Percentiles rank a stretch among this genome's conserved stretches.
Conservation (phyloP, 2,113 vertebrate genomes). For the Pardalotus punctatus region DNA sequence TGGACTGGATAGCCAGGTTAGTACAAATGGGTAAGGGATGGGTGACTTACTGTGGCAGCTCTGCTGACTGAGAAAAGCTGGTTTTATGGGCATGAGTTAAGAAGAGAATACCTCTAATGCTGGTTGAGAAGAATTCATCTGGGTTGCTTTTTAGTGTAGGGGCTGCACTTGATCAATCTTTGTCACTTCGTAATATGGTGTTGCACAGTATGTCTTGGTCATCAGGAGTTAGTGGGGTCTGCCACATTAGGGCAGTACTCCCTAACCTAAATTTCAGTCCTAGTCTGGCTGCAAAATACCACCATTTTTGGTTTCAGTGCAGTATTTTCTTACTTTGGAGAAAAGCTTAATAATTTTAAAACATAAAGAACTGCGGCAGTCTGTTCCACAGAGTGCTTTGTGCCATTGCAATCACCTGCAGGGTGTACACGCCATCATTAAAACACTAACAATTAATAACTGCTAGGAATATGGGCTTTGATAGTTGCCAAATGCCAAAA, state of each 20-base stretch:
- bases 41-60: fast-evolving
- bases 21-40: background rate
- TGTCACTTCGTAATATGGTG: background rate
- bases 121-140: background rate
- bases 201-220: background rate
- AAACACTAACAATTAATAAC: background rate
- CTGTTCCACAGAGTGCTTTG: background rate
- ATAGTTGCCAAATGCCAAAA: background rate
- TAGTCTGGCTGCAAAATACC: background rate
- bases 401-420: background rate
- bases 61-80: background rate
- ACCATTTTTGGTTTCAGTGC: background rate
- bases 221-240: background rate
- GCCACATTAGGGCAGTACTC: background rate
- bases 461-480: background rate
- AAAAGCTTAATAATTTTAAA: background rate
- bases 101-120: background rate
- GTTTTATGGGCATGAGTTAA: background rate
- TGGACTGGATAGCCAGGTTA: slow-evolving; percentile 98
- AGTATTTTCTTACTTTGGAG: background rate
- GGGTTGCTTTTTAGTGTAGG: background rate
- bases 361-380: background rate
- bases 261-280: background rate
- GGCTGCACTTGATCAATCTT: background rate
- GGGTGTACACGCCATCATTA: background rate